Conservation (phyloP, 2,888 invertebrate genomes). For the Horisme vitalbata region DNA sequence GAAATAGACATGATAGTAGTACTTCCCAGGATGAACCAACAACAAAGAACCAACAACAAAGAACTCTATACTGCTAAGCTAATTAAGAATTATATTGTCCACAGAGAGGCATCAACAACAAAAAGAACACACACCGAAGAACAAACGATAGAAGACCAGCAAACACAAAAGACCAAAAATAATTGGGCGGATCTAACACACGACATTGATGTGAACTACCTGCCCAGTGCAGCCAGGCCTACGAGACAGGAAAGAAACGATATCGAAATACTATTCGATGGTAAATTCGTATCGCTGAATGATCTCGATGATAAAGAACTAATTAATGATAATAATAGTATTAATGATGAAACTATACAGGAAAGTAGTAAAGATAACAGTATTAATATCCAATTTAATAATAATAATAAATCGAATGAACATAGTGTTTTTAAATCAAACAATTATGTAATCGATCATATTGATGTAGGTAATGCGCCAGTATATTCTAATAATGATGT, state of each 20-base stretch:
- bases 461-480: slow-evolving; percentile 6
- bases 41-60: too few species aligned
- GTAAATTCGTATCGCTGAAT: slow-evolving; percentile 52
- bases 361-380: slow-evolving; percentile 15
- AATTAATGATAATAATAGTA: slow-evolving; percentile 15
- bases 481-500: slow-evolving; percentile 8
- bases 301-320: slow-evolving; percentile 33
- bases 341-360: slow-evolving; percentile 23
- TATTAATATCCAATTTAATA: slow-evolving; percentile 10
- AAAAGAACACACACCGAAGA: slow-evolving; percentile 3
- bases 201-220: slow-evolving; percentile 67
- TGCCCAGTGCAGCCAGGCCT: slow-evolving; percentile 44
- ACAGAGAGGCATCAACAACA: slow-evolving; percentile 16
- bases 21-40: too few species aligned
- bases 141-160: slow-evolving; percentile 9
- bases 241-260: slow-evolving; percentile 52
- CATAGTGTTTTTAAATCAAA: slow-evolving; percentile 8
- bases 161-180: slow-evolving; percentile 28
- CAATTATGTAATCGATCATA: slow-evolving; percentile 10
- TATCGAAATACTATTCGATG: slow-evolving; percentile 51
- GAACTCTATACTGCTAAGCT: background rate
- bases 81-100: slow-evolving; percentile 6
- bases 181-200: slow-evolving; percentile 63
- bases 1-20: too few species aligned
- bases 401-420: slow-evolving; percentile 4